These are phyloP conservation scores for Drosophila neotestacea DNA, from an alignment of 2,888 invertebrate species.

Conservation along the genomic window DNA sequence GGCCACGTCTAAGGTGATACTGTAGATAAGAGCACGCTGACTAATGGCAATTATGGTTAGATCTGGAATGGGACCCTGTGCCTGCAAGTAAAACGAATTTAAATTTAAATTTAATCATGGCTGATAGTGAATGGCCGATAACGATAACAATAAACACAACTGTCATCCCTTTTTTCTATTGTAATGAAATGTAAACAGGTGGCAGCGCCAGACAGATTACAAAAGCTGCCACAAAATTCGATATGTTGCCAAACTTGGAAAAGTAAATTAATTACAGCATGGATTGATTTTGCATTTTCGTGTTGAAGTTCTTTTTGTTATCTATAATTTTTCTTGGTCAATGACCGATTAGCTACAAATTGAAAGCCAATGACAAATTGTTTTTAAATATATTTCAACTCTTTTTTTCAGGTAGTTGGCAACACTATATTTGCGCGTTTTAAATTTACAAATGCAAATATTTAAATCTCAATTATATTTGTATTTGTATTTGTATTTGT, in stretches of 20 bases:
- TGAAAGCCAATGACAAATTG: constrained; percentile 17
- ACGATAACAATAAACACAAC: constrained; percentile 9
- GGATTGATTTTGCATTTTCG: not conserved
- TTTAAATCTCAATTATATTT: constrained; percentile 1
- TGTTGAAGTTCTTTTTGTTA: not conserved
- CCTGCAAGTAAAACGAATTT: constrained; percentile 67
- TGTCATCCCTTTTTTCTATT: not conserved
- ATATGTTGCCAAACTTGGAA: not conserved
- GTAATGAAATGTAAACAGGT: not conserved
- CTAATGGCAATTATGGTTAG: constrained; percentile 76
- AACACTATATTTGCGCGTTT: not conserved
- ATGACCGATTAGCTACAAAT: constrained; percentile 21
- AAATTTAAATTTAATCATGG: constrained; percentile 1
- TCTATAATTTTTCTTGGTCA: constrained; percentile 21
- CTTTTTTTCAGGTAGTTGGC: not conserved
- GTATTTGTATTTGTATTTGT: constrained; percentile 13
- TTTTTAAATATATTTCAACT: not conserved
- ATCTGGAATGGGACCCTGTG: constrained; percentile 81
- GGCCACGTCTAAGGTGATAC: constrained; percentile 66
- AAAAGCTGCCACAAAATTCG: not conserved
- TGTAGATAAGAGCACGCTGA: constrained; percentile 80
- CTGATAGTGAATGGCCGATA: constrained; percentile 4
- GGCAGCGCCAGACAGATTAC: constrained; percentile 8
- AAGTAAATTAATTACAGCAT: not conserved
- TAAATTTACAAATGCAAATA: not conserved